A percentile compares a stretch with the other conserved stretches of the same genome.
These are phyloP conservation scores for Myotis planiceps DNA, from an alignment of 2,797 vertebrate genomes.

Conservation along the genomic window DNA sequence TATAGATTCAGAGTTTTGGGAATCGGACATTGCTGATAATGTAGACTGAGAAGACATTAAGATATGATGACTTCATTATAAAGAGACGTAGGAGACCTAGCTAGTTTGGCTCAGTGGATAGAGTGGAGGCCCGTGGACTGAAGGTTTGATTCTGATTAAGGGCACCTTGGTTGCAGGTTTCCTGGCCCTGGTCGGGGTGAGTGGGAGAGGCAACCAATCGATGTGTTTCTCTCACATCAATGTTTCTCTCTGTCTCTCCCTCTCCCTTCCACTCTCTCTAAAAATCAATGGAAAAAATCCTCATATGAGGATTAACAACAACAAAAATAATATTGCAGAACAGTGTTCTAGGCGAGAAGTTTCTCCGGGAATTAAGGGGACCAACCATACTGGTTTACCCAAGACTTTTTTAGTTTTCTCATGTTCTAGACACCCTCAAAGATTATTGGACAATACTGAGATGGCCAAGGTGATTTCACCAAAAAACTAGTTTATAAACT, in stretches of 20 bases:
- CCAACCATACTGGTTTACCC: neutral
- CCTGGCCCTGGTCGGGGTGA: no score
- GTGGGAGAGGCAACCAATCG: no score
- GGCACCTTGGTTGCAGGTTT: no score
- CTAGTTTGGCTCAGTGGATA: no score
- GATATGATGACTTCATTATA: neutral
- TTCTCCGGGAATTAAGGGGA: neutral
- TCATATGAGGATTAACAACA: no score
- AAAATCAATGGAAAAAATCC: no score
- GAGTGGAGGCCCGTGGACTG: no score
- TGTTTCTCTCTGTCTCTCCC: no score
- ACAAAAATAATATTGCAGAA: neutral
- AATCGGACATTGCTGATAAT: neutral
- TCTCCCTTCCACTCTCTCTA: no score
- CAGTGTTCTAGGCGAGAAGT: neutral
- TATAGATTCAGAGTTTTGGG: neutral
- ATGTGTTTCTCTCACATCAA: no score
- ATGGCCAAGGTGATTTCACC: neutral
- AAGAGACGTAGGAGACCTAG: neutral
- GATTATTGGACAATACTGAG: neutral
- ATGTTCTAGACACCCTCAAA: neutral
- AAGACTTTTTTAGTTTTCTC: neutral
- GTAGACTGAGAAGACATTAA: neutral
- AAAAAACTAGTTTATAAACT: neutral
- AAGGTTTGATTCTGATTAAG: no score